A percentile compares a stretch with the other conserved stretches of the same genome.
These are phyloP conservation scores for Chloroceryle aenea DNA, from an alignment of 2,113 vertebrate species.

Conservation along the genomic window DNA sequence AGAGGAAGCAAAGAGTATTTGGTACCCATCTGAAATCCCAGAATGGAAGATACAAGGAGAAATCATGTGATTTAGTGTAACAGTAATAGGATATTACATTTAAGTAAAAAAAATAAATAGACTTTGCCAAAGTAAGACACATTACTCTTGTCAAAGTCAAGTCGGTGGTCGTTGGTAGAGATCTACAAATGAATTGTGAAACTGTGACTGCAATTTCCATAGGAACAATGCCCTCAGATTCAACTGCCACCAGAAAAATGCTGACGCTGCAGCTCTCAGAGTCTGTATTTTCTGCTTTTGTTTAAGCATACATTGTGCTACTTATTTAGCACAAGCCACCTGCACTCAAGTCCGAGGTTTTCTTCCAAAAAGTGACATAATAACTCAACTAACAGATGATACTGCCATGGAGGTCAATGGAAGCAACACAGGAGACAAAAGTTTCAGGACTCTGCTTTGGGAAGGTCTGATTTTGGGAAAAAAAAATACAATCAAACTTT, in stretches of 20 bases:
- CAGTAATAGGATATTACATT: background rate
- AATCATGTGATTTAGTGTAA: background rate
- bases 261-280: background rate
- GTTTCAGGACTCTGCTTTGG: background rate
- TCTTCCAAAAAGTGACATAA: background rate
- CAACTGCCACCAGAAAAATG: background rate
- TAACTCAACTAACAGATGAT: background rate
- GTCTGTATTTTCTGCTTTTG: background rate
- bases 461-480: background rate
- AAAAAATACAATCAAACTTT: background rate
- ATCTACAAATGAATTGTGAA: background rate
- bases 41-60: background rate
- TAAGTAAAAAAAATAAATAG: background rate
- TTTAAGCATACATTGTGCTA: background rate
- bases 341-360: background rate
- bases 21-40: background rate
- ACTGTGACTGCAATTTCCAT: background rate
- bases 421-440: background rate
- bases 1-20: background rate
- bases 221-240: background rate
- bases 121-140: background rate
- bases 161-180: background rate
- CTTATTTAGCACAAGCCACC: background rate
- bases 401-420: background rate
- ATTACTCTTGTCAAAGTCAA: background rate